These are phyloP conservation scores for Saguinus midas DNA, from an alignment of 2,113 vertebrate species.

Conservation along the genomic window DNA sequence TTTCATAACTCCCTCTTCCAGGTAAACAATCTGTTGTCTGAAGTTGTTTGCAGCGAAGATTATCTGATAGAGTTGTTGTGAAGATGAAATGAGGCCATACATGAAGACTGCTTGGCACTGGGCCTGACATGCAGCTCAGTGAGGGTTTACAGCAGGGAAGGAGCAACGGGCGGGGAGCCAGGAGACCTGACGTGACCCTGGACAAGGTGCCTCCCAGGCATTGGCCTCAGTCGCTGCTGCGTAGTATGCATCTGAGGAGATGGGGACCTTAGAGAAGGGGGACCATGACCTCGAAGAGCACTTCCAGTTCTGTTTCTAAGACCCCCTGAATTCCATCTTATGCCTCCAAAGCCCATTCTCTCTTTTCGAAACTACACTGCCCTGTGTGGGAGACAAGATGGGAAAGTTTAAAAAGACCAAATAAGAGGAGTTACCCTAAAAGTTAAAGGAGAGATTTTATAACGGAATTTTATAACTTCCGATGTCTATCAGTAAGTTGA, in stretches of 20 bases:
- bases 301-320: not conserved
- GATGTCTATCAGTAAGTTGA: not conserved
- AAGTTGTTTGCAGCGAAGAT: not conserved
- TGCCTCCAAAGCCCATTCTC: not conserved
- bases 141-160: not conserved
- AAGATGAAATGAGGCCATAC: not conserved
- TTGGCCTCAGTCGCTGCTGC: not conserved
- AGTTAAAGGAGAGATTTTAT: not conserved
- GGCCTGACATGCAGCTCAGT: not conserved
- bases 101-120: not conserved
- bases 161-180: not conserved
- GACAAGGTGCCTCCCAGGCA: not conserved
- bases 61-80: not conserved
- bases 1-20: not conserved
- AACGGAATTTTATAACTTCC: not conserved
- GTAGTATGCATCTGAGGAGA: not conserved
- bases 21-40: not conserved
- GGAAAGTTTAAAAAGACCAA: not conserved
- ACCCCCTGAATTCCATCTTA: not conserved
- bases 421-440: not conserved
- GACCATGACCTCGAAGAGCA: not conserved
- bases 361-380: not conserved
- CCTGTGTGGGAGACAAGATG: not conserved
- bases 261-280: not conserved
- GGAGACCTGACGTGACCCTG: not conserved